Evolutionary conservation across 2,888 invertebrate species (phyloP), one percentile per base, ranked within the genome.

Genomic region (Seladonia tumulorum): DNA sequence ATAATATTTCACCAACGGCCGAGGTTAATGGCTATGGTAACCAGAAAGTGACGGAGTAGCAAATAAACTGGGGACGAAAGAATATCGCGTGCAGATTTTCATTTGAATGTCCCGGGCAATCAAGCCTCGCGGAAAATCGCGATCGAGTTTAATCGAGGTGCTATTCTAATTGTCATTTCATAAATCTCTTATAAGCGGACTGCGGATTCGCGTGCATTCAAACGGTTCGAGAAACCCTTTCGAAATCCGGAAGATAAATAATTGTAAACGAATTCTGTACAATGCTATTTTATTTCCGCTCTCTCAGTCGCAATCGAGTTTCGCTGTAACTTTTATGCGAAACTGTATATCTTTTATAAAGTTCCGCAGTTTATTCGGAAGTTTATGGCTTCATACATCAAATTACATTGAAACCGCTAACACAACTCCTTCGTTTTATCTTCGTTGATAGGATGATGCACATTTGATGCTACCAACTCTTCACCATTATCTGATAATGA

Each of bases 81-180:
- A 10, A 35, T 68, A 68, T 68, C 39, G 68, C 68, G 68, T 68
- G 68, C 68, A 39, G 35, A 68, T 68, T 68, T 39, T 68, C 68
- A 68, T 68, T 68, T 39, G 22, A 68, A 39, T 68, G 39, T 68
- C 39, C 68, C 12, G 35, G 68, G 10, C 68, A 68, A 68, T 68
- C 68, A 10, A 68, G 4, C 10, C 68, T 16, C 35, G 29, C 8
- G 29, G 18, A 66, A 29, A 35, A 66, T 66, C 66, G 18, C 16
- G 66, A 18, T 35, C 66, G 18, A 18, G 66, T 35, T 35, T 25
- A 18, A 29, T 18, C 29, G 18, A 5, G 68, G 22, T 39, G 68
- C 10, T 39, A 18, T 22, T 68, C 39, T 68, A 68, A 39, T 68
- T 39, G 68, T 68, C 39, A 18, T 18, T 68, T 35, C 39, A 68